These are phyloP conservation scores for Vireo altiloquus DNA, from an alignment of 2,113 vertebrate species.

Conservation along the genomic window DNA sequence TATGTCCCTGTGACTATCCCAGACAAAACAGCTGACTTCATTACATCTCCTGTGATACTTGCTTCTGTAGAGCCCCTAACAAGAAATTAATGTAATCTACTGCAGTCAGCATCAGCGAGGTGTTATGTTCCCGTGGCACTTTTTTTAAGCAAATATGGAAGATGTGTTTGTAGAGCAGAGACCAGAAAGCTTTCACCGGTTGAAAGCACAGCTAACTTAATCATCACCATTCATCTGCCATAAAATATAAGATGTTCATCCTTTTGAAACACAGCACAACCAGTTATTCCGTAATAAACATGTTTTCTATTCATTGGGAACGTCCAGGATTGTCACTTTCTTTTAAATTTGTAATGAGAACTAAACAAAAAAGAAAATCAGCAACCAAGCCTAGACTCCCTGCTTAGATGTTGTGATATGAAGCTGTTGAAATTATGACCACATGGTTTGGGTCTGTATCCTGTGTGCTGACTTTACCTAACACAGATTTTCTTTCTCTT, in stretches of 20 bases:
- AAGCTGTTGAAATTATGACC: background rate
- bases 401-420: background rate
- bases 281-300: background rate
- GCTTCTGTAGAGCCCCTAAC: background rate
- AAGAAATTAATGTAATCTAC: slow-evolving; percentile 18
- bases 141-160: background rate
- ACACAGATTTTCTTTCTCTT: background rate
- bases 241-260: background rate
- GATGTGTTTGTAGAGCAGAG: background rate
- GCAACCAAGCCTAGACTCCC: background rate
- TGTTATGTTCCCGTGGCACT: background rate
- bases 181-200: background rate
- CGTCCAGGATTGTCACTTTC: background rate
- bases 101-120: background rate
- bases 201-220: background rate
- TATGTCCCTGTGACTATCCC: background rate
- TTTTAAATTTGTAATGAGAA: background rate
- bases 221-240: background rate
- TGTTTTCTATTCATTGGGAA: background rate
- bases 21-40: background rate
- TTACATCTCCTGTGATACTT: background rate
- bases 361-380: background rate
- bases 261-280: background rate
- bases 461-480: background rate
- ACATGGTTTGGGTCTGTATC: background rate